Percentiles rank a stretch among this genome's conserved stretches.
Evolutionary conservation across 2,888 invertebrate species (phyloP).

Genomic region (Nasonia oneida): DNA sequence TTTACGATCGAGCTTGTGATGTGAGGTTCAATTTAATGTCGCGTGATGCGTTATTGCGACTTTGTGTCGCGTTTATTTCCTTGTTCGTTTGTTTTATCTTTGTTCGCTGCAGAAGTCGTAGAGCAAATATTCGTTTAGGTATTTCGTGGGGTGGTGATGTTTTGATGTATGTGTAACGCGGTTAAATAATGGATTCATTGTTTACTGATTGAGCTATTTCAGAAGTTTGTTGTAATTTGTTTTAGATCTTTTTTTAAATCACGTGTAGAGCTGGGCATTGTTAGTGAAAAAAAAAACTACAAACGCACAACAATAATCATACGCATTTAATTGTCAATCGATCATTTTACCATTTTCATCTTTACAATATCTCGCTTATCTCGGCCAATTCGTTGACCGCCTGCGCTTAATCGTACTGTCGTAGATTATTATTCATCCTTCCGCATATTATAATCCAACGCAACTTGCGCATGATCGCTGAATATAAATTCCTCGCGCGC

Average conservation of each 20-base stretch:
- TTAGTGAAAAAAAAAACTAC: no score
- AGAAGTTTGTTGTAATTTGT: no score
- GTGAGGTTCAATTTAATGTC: background rate
- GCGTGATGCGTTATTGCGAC: background rate
- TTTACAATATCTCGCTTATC: background rate
- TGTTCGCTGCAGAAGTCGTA: background rate
- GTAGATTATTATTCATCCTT: slow-evolving; percentile 65
- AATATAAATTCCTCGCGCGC: slow-evolving; percentile 64
- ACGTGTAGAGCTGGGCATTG: no score
- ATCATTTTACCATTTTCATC: background rate
- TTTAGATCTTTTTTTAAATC: no score
- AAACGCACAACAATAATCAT: no score
- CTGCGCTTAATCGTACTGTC: slow-evolving; percentile 66
- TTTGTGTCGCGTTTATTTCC: background rate
- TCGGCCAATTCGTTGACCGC: slow-evolving; percentile 58
- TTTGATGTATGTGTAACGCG: background rate
- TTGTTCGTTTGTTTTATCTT: background rate
- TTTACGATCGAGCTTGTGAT: background rate
- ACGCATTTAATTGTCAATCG: no score
- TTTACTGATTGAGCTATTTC: no score
- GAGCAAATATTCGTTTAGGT: background rate
- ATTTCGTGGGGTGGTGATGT: background rate
- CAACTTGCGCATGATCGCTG: slow-evolving; percentile 64
- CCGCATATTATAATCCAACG: slow-evolving; percentile 67
- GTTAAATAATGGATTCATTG: no score